Base-by-base conservation (phyloP, 1,140 invertebrate genomes). In the Drosophila lacertosa region DNA sequence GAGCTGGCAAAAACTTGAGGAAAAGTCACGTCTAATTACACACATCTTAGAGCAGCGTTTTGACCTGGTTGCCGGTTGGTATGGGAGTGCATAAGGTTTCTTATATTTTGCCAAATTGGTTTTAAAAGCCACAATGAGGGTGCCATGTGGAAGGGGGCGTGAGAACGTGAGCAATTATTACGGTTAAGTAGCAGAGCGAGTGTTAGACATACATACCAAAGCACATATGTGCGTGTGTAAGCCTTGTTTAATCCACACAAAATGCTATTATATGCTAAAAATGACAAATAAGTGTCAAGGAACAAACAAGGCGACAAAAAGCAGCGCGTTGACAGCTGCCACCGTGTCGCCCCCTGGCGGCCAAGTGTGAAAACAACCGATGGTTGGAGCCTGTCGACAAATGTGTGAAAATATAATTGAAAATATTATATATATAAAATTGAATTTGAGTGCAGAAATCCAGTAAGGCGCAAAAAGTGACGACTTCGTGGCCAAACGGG, bases 11-110 rank as follows among this genome's bases (percentile, higher is more conserved):
- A 73, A 86, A 86, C 81, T 84, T 76, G 69, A 88, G 82, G 64
- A 84, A 81, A 84, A 84, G 81, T 84, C 81, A 84, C 81, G 81
- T 84, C 81, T 84, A 84, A 84, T 84, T 84, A 84, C 82, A 88
- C 81, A 86, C 82, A 86, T 88, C 73, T 84, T 71, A 71, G 58
- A 81, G 77, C 60, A 70, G 74, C 68, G 44, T 84, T 83, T 84
- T 84, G 81, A 84, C 81, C 81, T 84, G 81, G 77, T 81, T 77
- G 72, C 63, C 68, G 22, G 16, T 35, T n/a, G 37, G 32, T 29
- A 39, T 40, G 33, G 65, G 39, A 58, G 51, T 60, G 40, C 35
- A 29, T 35, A 37, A 29, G 60, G 51, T 69, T 64, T 45, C 66
- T 55, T 69, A 57, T 65, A 65, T 73, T 77, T 77, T 54, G 50